Base-by-base conservation (phyloP, 2,797 vertebrate genomes). In the Acanthurus lineatus region DNA sequence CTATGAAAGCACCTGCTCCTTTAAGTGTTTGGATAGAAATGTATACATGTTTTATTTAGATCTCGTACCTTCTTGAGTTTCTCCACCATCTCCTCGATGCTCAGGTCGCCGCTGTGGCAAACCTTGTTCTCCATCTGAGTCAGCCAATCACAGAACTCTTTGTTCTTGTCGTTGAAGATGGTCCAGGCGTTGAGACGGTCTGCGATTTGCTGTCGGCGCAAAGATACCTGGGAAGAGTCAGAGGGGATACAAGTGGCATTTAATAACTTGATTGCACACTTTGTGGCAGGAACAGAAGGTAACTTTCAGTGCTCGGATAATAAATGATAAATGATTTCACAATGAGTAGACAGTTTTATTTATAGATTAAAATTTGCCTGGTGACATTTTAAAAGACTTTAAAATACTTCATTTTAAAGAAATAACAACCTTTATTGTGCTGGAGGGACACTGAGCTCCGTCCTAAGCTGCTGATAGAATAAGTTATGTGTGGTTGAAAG, bases 81-180 rank as follows among this genome's bases (percentile, higher is more conserved):
- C 59, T 98, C 96, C 85, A 99, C 96, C 97, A 97, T 98, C 76
- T 98, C 97, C 84, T 97, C 96, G 62, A 98, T 96, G 86, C 96
- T 96, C 66, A 96, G 93, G 15, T 97, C 97, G 0, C 94, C 79
- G 0, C 93, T 95, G 91, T 96, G 96, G 6, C 96, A 90, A 69
- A 97, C 97, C 90, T 97, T 97, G 90, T 95, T 96, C 86, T 99
- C 97, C 97, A 99, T 97, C 82, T 97, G 96, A 8, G 95, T 95
- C 90, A 99, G 95, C 97, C 97, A 99, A 9, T 97, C 96, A 44
- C 97, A 98, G 59, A 99, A 89, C 85, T 98, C 96, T 82, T 96
- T 97, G 80, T 97, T 97, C 89, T 97, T 99, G 69, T 97, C 97
- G 9, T 96, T 97, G 86, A 99, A 99, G 87, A 98, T 92, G 15